Evolutionary conservation across 92 coral and sea anemone species (phyloP), one percentile per base, ranked within the genome.

Genomic region (Palythoa grandiflora): DNA sequence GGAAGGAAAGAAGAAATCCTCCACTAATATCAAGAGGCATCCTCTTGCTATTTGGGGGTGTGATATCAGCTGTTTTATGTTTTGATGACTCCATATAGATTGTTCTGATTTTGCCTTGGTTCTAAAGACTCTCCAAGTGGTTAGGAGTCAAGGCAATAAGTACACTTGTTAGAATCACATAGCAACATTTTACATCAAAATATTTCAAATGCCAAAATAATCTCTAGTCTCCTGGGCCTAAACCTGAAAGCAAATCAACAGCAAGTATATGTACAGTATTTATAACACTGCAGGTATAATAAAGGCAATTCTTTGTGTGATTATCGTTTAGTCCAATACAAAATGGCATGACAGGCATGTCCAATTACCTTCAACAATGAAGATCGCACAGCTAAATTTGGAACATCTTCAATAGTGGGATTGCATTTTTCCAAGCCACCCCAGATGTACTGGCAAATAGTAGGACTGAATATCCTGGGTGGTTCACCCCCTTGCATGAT

Each of bases 401-500:
- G 88, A 73, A 91, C 78, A 53, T 91, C 93, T 50, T 81, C 89
- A 71, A 91, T 75, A 6, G 77, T 55, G 2, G 91, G 91, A 36
- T 14, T 47, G 50, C 84, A 55, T 54, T 54, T 14, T 60, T 87
- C 93, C 54, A 87, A 81, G 63, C 93, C 93, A 10, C 40, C 35
- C 9, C 75, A 35, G 9, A 91, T 87, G 78, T 87, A 91, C 84
- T 91, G 61, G 81, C 93, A 91, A 47, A 91, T 37, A 47, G 88
- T 8, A 3, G 87, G 90, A 40, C 88, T 91, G 84, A 91, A 91
- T 38, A 91, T 81, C 17, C 85, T 83, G 39, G 93, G 88, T 20
- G 85, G 87, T 37, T 87, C 91, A 72, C 89, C 93, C 48, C 91
- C 93, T 77, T 87, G 93, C 52, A 91, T 37, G 8, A 91, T 87